Evolutionary conservation across 1,140 invertebrate species (phyloP).

Genomic region (Drosophila kepulauana): DNA sequence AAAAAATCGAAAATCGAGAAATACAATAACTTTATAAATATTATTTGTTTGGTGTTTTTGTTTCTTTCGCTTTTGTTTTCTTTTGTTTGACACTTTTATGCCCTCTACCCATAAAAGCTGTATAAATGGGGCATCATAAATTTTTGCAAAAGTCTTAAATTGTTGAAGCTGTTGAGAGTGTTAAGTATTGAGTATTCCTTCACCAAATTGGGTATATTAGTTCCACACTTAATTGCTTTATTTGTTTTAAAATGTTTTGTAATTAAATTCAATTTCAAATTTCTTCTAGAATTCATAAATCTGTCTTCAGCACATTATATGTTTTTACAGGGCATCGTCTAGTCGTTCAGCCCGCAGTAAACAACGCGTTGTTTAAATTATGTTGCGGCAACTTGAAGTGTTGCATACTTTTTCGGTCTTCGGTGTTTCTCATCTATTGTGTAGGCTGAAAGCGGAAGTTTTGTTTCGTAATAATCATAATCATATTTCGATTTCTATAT

Average conservation of each 20-base stretch:
- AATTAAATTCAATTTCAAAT: not conserved
- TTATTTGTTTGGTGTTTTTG: conserved; percentile 12
- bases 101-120: conserved; percentile 18
- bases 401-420: conserved; percentile 33
- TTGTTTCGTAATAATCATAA: too few relatives aligned
- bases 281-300: too few relatives aligned
- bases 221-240: too few relatives aligned
- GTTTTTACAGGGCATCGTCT: not conserved
- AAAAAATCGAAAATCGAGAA: not conserved
- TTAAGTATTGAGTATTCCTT: not conserved
- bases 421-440: not conserved
- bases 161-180: not conserved
- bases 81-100: conserved; percentile 38
- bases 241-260: not conserved
- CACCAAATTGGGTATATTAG: conserved; percentile 11
- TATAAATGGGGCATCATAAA: conserved; percentile 16
- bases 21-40: conserved; percentile 26
- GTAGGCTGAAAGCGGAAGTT: conserved; percentile 2
- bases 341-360: not conserved
- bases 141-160: conserved; percentile 25
- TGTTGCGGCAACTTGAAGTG: not conserved
- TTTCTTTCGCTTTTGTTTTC: conserved; percentile 21
- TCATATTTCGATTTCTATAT: not conserved
- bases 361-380: not conserved
- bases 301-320: not conserved